Evolutionary conservation across 2,797 vertebrate species (phyloP), one percentile per base, ranked within the genome.

Genomic region (Sparus aurata): DNA sequence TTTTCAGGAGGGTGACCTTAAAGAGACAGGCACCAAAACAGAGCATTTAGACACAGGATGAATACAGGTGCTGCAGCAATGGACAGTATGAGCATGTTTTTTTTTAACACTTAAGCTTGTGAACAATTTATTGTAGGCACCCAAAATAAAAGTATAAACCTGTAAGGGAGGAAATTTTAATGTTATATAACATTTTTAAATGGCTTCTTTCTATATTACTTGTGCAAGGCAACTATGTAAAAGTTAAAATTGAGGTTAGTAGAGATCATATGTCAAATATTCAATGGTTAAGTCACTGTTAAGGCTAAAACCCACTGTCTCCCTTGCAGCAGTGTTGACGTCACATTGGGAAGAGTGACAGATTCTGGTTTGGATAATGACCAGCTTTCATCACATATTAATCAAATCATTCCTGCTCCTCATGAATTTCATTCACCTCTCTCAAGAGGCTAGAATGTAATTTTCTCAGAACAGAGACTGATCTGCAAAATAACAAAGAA

Each of bases 281-380:
- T 7, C 66, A 38, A 23, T 18, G 22, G 23, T 46, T 20, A 13
- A 64, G 17, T 49, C 11, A 4, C 5, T 18, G 11, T 30, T 38
- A 12, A 63, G 20, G 43, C 16, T 67, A 25, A 57, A 80, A 53
- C 52, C 17, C 41, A 34, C 23, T 1, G 43, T 34, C 23, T 58
- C 61, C 25, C 45, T 54, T 5, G 34, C 38, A 27, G 67, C 45
- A 17, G 69, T 53, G 58, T 53, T 60, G 41, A 65, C 25, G 49
- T 4, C 55, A 20, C 50, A 16, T 27, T 20, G 63, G 52, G 57
- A 77, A 74, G 71, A 80, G 67, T 75, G 79, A 79, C 77, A 60
- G 76, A 60, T 45, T 80, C 54, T 63, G 72, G 83, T 88, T 80
- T 83, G 79, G 74, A 86, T 83, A 87, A 88, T 79, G 65, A 87